A percentile compares a stretch with the other conserved stretches of the same genome.
phyloP scores from a whole-genome alignment of 1,140 invertebrate species.

The Drosophila miranda region DNA sequence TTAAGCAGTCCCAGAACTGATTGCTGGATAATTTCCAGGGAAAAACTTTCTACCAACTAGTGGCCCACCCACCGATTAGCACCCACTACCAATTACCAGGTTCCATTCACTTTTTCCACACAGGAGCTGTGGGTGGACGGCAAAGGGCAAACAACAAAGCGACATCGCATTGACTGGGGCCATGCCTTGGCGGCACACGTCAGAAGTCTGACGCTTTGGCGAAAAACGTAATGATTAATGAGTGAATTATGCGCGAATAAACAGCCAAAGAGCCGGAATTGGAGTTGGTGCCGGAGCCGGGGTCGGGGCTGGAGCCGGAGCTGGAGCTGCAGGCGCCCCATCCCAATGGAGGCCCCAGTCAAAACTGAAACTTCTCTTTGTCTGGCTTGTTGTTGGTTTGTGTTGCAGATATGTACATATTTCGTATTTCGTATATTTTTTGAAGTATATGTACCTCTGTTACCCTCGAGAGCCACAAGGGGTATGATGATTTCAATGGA shows the following conservation, averaged over 20 bases:
- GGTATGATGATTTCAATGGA: background rate
- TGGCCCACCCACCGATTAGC: constrained; percentile 31
- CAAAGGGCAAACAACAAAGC: constrained; percentile 42
- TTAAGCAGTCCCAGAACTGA: too few species aligned
- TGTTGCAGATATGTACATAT: constrained; percentile 42
- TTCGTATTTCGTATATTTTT: constrained; percentile 17
- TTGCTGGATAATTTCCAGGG: background rate
- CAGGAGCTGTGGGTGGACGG: background rate
- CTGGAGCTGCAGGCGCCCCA: constrained; percentile 1
- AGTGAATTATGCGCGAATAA: constrained; percentile 81
- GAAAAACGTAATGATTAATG: constrained; percentile 79
- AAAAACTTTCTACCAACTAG: constrained; percentile 23
- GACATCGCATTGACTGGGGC: constrained; percentile 40
- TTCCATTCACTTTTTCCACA: constrained; percentile 59
- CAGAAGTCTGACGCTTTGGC: constrained; percentile 68
- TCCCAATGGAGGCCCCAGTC: too few species aligned
- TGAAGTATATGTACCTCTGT: background rate
- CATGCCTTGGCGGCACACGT: constrained; percentile 49
- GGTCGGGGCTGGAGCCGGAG: background rate
- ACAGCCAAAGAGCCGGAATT: constrained; percentile 58
- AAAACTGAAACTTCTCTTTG: constrained; percentile 67
- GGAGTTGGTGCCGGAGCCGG: constrained; percentile 26
- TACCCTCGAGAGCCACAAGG: too few species aligned
- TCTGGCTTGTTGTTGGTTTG: constrained; percentile 55
- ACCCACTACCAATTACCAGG: constrained; percentile 51